Evolutionary conservation across 2,888 invertebrate genomes (phyloP).

Genomic region (Cremastobaeus sp.): DNA sequence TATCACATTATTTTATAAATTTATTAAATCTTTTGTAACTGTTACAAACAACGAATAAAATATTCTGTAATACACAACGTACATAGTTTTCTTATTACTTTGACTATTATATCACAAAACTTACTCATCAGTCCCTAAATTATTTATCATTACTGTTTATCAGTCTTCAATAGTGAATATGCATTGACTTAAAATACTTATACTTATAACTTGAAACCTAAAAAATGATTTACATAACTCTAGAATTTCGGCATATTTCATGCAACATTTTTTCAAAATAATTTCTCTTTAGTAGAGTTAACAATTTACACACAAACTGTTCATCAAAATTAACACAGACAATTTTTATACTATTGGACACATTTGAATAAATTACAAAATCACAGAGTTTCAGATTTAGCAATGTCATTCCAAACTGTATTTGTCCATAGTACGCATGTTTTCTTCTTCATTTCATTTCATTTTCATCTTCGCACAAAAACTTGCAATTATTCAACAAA

Average conservation of each 20-base stretch:
- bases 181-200: too few species aligned
- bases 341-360: neutral
- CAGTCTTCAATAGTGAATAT: too few species aligned
- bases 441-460: constrained; percentile 15
- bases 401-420: constrained; percentile 35
- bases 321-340: neutral
- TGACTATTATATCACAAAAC: too few species aligned
- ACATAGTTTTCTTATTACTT: too few species aligned
- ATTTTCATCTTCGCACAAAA: neutral
- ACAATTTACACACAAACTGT: constrained; percentile 7
- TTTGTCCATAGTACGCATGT: constrained; percentile 32
- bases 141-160: too few species aligned
- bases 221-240: neutral
- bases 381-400: constrained; percentile 48
- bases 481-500: neutral
- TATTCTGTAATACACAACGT: too few species aligned
- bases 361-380: constrained; percentile 50
- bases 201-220: too few species aligned
- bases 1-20: neutral
- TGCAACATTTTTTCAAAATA: constrained; percentile 33
- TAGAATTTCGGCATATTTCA: constrained; percentile 8
- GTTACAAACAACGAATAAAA: too few species aligned
- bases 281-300: constrained; percentile 4
- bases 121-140: too few species aligned
- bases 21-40: too few species aligned